Percentiles rank a stretch among this genome's conserved stretches.
phyloP scores from a whole-genome alignment of 2,888 invertebrate genomes.

The Drosophila neutralis region DNA sequence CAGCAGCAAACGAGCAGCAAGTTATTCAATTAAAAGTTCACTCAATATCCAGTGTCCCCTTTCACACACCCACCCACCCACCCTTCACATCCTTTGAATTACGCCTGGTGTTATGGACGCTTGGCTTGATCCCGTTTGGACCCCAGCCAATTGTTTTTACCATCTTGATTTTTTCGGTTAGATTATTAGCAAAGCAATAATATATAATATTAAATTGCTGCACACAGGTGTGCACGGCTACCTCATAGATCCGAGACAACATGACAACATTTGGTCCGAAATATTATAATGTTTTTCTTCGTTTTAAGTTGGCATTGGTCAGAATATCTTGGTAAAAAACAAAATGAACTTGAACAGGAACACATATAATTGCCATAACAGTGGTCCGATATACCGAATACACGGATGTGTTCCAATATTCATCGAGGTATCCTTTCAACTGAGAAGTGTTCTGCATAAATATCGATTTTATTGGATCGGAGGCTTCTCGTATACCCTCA shows the following conservation, averaged over 20 bases:
- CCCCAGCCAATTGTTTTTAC: slow-evolving; percentile 13
- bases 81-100: slow-evolving; percentile 6
- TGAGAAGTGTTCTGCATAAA: background rate
- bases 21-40: slow-evolving; percentile 79
- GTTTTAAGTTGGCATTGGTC: background rate
- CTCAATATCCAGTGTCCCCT: slow-evolving; percentile 50
- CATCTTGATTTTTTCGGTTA: slow-evolving; percentile 18
- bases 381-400: background rate
- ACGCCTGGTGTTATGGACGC: slow-evolving; percentile 12
- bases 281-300: background rate
- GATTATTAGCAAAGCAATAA: no score
- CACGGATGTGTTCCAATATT: no score
- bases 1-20: slow-evolving; percentile 70
- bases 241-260: background rate
- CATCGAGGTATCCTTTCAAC: no score
- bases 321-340: background rate
- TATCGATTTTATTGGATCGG: background rate
- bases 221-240: background rate
- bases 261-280: background rate
- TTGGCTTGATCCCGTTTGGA: slow-evolving; percentile 6
- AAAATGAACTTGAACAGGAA: background rate
- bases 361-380: background rate
- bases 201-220: no score
- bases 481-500: background rate
- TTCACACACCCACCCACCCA: background rate